Evolutionary conservation across 1,140 invertebrate species (phyloP).

Genomic region (Elymnias hypermnestra): DNA sequence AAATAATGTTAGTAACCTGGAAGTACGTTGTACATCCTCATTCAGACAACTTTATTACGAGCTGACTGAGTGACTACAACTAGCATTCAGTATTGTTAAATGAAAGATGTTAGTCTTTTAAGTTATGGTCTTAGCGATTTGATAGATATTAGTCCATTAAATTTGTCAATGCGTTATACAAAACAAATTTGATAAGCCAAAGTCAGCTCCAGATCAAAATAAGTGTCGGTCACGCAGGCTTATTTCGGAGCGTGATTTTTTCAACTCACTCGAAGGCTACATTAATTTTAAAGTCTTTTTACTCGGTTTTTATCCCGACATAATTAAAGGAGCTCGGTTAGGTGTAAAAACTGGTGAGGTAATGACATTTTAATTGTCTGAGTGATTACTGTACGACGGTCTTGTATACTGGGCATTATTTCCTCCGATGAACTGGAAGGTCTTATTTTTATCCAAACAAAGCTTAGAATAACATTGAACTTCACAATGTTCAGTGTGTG

Average conservation of each 20-base stretch:
- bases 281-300: conserved; percentile 41
- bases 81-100: no score
- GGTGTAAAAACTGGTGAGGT: conserved; percentile 53
- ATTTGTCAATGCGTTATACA: no score
- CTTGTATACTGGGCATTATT: conserved; percentile 15
- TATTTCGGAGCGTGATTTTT: conserved; percentile 25
- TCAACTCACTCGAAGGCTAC: conserved; percentile 17
- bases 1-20: no score
- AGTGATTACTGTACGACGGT: conserved; percentile 49
- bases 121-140: no score
- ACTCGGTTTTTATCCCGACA: conserved; percentile 45
- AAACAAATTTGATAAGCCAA: not conserved
- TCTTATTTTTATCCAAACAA: conserved; percentile 14
- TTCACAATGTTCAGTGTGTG: conserved; percentile 16
- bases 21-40: no score
- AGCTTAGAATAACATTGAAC: not conserved
- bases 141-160: no score
- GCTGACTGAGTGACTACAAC: no score
- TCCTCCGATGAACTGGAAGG: conserved; percentile 5
- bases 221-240: conserved; percentile 27
- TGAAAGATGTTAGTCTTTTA: no score
- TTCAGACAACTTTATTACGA: no score
- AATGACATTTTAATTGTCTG: conserved; percentile 70
- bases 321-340: conserved; percentile 63
- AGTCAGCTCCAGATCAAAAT: conserved; percentile 4